A percentile compares a stretch with the other conserved stretches of the same genome.
phyloP scores from a whole-genome alignment of 92 coral and sea anemone genomes.

The Heliopora coerulea region DNA sequence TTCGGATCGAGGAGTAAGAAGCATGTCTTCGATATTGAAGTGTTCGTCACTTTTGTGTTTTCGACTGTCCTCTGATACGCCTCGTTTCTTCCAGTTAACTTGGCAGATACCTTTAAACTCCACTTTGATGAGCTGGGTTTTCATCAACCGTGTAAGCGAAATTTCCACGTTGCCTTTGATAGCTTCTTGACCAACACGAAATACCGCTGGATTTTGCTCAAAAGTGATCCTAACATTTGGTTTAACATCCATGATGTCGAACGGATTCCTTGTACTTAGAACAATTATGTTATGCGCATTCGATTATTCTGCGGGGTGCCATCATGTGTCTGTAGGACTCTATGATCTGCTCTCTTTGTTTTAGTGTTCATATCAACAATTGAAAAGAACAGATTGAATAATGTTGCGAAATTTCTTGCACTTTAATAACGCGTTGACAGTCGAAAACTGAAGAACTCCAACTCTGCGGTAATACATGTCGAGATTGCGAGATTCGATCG shows the following conservation, averaged over 20 bases:
- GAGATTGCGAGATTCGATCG: too few relatives aligned
- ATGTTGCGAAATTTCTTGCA: too few relatives aligned
- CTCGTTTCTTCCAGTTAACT: slow-evolving; percentile 37
- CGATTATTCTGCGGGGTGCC: not conserved
- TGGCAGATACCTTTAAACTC: slow-evolving; percentile 25
- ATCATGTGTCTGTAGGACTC: slow-evolving; percentile 4
- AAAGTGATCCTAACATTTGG: slow-evolving; percentile 11
- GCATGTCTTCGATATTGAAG: slow-evolving; percentile 33
- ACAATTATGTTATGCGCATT: not conserved
- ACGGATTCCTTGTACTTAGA: not conserved
- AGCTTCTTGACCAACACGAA: slow-evolving; percentile 28
- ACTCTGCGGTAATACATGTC: too few relatives aligned
- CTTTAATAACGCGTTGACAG: too few relatives aligned
- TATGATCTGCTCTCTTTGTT: not conserved
- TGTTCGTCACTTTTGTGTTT: slow-evolving; percentile 29
- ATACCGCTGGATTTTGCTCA: slow-evolving; percentile 20
- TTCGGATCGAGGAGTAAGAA: slow-evolving; percentile 38
- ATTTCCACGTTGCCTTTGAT: slow-evolving; percentile 27
- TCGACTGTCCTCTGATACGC: slow-evolving; percentile 1
- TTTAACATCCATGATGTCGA: slow-evolving; percentile 24
- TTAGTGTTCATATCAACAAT: too few relatives aligned
- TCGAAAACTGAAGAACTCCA: too few relatives aligned
- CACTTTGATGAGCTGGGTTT: slow-evolving; percentile 37
- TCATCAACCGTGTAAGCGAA: slow-evolving; percentile 18
- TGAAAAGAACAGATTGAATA: too few relatives aligned